A percentile compares a stretch with the other conserved stretches of the same genome.
phyloP scores from a whole-genome alignment of 1,140 invertebrate species.

The Cyclina sinensis region DNA sequence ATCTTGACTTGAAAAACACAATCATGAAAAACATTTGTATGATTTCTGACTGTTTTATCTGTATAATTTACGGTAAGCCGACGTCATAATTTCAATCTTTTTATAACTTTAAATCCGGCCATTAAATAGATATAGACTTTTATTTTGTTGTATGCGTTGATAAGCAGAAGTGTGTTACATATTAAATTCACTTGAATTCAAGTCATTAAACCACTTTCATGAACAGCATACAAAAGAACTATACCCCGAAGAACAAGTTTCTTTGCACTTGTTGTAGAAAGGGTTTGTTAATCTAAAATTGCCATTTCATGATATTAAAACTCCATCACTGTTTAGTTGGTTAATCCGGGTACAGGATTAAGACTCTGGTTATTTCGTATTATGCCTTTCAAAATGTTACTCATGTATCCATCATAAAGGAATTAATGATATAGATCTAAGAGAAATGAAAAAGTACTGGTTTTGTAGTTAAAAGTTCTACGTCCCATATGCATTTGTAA shows the following conservation, averaged over 20 bases:
- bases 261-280: constrained; percentile 17
- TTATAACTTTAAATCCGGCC: constrained; percentile 10
- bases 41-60: constrained; percentile 56
- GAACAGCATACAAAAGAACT: constrained; percentile 32
- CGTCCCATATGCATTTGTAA: constrained; percentile 48
- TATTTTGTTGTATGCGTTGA: constrained; percentile 38
- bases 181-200: constrained; percentile 51
- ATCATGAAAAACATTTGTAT: constrained; percentile 36
- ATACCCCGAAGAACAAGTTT: constrained; percentile 8
- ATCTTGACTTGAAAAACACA: constrained; percentile 47
- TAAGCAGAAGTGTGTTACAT: constrained; percentile 45
- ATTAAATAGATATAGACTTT: constrained; percentile 47
- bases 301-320: constrained; percentile 7
- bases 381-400: background rate
- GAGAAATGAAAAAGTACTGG: constrained; percentile 18
- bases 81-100: constrained; percentile 23
- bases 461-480: constrained; percentile 23
- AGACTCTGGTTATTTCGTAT: background rate
- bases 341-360: constrained; percentile 31
- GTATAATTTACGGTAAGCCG: constrained; percentile 19
- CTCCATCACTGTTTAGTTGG: background rate
- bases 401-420: constrained; percentile 27
- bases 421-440: constrained; percentile 41
- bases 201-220: constrained; percentile 33
- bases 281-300: constrained; percentile 27